Evolutionary conservation across 2,113 vertebrate genomes (phyloP).

Genomic region (Sula dactylatra): DNA sequence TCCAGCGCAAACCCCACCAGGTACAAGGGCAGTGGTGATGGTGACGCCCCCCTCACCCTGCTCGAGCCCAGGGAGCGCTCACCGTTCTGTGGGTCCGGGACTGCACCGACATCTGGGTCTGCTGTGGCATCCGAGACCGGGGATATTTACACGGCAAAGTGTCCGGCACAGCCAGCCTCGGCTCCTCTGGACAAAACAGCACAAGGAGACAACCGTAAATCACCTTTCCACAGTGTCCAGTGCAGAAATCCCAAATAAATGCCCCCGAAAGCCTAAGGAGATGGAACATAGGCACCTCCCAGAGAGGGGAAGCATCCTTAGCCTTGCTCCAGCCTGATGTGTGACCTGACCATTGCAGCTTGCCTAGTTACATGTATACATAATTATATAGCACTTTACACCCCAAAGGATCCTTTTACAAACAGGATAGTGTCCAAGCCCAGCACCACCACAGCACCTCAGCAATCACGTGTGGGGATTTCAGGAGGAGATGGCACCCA

Average conservation of each 20-base stretch:
- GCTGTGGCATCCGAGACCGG: background rate
- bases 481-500: background rate
- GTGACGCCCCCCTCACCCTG: accelerated
- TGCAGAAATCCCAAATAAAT: background rate
- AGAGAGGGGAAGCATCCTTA: background rate
- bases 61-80: background rate
- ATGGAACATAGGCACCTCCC: too few relatives aligned
- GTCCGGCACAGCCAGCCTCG: background rate
- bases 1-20: background rate
- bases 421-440: accelerated
- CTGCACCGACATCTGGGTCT: background rate
- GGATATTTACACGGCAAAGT: background rate
- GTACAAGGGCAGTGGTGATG: background rate
- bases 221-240: background rate
- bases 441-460: accelerated
- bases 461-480: accelerated
- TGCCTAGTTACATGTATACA: too few relatives aligned
- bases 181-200: conserved; percentile 9
- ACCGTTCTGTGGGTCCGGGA: conserved; percentile 15
- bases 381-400: background rate
- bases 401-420: background rate
- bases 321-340: background rate
- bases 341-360: background rate
- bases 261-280: background rate
- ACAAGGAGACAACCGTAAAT: background rate